Conservation (phyloP, 2,888 invertebrate genomes). For the Muschampia plurimacula region DNA sequence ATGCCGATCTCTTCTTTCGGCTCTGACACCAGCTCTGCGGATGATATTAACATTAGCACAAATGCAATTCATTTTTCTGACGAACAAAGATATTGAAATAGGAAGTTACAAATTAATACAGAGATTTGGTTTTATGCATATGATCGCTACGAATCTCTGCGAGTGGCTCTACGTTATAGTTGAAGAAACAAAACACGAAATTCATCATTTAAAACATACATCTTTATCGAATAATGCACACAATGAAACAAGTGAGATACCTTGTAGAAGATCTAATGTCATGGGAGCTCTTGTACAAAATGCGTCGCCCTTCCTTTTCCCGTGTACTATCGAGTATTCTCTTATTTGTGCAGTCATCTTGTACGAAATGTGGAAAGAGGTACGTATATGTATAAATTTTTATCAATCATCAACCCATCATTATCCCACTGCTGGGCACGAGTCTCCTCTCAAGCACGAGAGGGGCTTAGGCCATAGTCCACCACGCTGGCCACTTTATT, state of each 20-base stretch:
- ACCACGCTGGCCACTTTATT: no score
- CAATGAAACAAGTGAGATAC: conserved; percentile 55
- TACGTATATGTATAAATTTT: conserved; percentile 61
- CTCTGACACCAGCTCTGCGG: conserved; percentile 93
- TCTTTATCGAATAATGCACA: conserved; percentile 52
- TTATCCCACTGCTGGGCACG: no score
- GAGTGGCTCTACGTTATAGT: conserved; percentile 96
- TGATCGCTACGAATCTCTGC: conserved; percentile 96
- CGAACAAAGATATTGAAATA: conserved; percentile 89
- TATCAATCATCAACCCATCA: no score
- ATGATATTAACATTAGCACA: conserved; percentile 95
- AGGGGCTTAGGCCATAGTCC: no score
- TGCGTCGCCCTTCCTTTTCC: conserved; percentile 93
- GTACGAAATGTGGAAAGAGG: conserved; percentile 97
- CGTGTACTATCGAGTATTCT: conserved; percentile 96
- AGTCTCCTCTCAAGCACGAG: no score
- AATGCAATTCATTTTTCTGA: conserved; percentile 97
- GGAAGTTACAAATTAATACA: conserved; percentile 90
- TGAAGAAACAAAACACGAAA: conserved; percentile 95
- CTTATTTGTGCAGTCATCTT: conserved; percentile 95
- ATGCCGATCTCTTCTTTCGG: conserved; percentile 88
- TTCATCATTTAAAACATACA: conserved; percentile 88
- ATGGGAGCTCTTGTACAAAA: conserved; percentile 90
- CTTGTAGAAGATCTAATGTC: conserved; percentile 87
- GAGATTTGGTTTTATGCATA: conserved; percentile 96